Conservation (phyloP, 23 tunicate species). For the Phallusia fumigata region DNA sequence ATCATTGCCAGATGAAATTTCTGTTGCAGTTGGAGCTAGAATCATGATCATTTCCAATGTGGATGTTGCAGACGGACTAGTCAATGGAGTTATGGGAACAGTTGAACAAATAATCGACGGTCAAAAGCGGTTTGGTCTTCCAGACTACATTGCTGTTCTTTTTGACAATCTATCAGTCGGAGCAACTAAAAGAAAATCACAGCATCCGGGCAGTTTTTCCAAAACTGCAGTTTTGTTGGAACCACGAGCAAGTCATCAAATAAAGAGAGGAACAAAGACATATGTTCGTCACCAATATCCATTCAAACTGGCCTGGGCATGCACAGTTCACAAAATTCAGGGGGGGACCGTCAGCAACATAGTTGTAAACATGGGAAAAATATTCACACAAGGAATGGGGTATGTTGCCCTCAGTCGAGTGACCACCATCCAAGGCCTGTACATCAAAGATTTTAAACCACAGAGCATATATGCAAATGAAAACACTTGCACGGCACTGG, state of each 20-base stretch:
- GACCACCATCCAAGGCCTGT: background rate
- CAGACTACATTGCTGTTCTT: background rate
- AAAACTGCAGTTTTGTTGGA: background rate
- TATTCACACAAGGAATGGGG: conserved; percentile 7
- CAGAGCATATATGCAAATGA: background rate
- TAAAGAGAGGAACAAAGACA: conserved; percentile 5
- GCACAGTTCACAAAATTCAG: conserved; percentile 14
- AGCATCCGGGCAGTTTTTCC: no score
- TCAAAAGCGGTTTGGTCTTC: background rate
- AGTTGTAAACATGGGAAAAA: conserved; percentile 14
- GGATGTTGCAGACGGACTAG: conserved; percentile 4
- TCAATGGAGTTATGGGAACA: conserved; percentile 14
- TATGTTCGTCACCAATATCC: conserved; percentile 3
- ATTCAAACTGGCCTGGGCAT: conserved; percentile 4
- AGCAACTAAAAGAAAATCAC: background rate
- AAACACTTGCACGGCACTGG: background rate
- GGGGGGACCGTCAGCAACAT: background rate
- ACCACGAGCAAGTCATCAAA: conserved; percentile 2
- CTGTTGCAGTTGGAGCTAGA: conserved; percentile 8
- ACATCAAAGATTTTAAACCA: background rate
- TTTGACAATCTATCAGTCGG: background rate
- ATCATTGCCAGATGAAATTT: background rate
- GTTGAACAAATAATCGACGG: background rate
- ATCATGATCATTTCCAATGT: conserved; percentile 11
- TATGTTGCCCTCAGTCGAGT: conserved; percentile 5